Conservation (phyloP, 2,113 vertebrate species). For the Ptilorrhoa leucosticta region DNA sequence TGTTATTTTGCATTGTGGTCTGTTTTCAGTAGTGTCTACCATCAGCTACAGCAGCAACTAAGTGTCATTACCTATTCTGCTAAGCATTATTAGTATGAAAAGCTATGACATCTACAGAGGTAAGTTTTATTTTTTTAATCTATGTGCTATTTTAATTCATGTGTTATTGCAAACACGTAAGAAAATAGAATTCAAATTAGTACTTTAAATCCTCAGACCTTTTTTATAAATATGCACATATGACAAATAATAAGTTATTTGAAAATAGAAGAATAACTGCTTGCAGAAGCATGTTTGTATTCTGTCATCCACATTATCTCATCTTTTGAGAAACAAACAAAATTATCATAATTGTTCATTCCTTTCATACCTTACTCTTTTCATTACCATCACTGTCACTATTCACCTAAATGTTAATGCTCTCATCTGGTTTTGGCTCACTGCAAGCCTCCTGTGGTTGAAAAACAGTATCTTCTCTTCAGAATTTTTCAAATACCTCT, state of each 20-base stretch:
- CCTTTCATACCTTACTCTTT: not conserved
- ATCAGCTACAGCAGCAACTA: not conserved
- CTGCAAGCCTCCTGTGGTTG: not conserved
- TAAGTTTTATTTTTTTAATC: not conserved
- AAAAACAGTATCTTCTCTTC: not conserved
- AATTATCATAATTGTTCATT: not conserved
- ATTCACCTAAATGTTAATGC: not conserved
- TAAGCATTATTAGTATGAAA: not conserved
- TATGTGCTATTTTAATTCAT: not conserved
- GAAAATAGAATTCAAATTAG: not conserved
- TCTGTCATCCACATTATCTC: slow-evolving; percentile 38
- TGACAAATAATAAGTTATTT: not conserved
- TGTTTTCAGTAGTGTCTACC: not conserved
- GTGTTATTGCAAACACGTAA: not conserved
- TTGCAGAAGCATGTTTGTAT: slow-evolving; percentile 45
- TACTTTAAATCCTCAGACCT: not conserved
- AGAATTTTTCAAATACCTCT: not conserved
- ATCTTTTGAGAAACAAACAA: slow-evolving; percentile 41
- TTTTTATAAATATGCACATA: not conserved
- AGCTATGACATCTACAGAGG: not conserved
- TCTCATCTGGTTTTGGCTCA: not conserved
- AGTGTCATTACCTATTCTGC: not conserved
- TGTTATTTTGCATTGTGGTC: not conserved
- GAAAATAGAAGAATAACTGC: slow-evolving; percentile 9
- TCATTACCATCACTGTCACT: not conserved